Percentiles rank a stretch among this genome's conserved stretches.
These are phyloP conservation scores for Lepetodrilus schrolli DNA, from an alignment of 2,888 invertebrate genomes.

Conservation along the genomic window DNA sequence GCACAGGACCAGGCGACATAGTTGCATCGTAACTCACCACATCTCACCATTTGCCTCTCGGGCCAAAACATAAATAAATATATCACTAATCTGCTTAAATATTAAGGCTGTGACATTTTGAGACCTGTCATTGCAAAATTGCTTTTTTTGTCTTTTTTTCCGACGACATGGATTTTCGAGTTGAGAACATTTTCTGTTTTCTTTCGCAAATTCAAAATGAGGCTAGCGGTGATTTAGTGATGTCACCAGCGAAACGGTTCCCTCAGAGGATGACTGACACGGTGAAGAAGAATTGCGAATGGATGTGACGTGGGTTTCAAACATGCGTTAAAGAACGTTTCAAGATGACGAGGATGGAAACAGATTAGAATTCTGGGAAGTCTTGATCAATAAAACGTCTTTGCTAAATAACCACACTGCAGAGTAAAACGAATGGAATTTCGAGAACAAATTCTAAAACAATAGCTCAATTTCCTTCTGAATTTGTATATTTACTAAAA, in stretches of 20 bases:
- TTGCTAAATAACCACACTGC: no score
- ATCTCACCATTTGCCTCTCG: not conserved
- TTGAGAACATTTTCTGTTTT: slow-evolving; percentile 9
- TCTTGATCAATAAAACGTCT: not conserved
- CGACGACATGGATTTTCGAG: not conserved
- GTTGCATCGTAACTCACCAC: not conserved
- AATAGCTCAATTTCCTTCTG: not conserved
- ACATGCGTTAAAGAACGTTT: not conserved
- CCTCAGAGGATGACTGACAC: not conserved
- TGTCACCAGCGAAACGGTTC: not conserved
- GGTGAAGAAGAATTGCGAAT: not conserved
- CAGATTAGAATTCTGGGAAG: not conserved
- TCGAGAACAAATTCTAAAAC: no score
- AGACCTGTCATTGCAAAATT: not conserved
- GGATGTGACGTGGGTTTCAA: not conserved
- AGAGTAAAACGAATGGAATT: no score
- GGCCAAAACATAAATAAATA: not conserved
- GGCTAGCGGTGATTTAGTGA: not conserved
- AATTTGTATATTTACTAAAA: not conserved
- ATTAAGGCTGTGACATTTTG: not conserved
- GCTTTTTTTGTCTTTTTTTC: not conserved
- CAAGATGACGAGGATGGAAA: not conserved
- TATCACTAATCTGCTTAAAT: not conserved
- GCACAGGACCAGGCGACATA: not conserved
- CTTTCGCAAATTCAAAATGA: slow-evolving; percentile 5